Evolutionary conservation across 2,113 vertebrate species (phyloP), one percentile per base, ranked within the genome.

Genomic region (Dendrocopos noguchii): DNA sequence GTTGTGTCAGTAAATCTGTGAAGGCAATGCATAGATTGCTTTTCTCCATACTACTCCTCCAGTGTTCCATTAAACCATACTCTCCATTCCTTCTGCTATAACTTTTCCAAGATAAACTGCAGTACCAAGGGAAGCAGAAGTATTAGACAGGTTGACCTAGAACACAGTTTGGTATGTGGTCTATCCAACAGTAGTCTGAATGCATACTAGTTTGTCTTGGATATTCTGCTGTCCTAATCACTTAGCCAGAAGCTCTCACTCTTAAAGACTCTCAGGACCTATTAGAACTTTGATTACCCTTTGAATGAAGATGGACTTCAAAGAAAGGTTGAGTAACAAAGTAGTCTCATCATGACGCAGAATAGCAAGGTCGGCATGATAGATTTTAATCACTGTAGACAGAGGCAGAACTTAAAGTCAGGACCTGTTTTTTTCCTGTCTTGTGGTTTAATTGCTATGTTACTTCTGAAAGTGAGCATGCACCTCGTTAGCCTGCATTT

Each of bases 341-440:
- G 14, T 11, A 16, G 42, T 47, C 15, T 80, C 67, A 84, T 64
- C 60, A 36, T 85, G 64, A 59, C 65, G 42, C 63, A 20, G 78
- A 61, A 13, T 36, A 47, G 15, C 1, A 4, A 83, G 24, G 42
- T 79, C 74, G 90, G 3, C 63, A 47, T 75, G 50, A 39, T 1
- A 10, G 27, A 25, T 17, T 88, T 93, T 88, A 74, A 60, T 66
- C 52, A 21, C 65, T 73, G 50, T 50, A 53, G 50, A 20, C 20
- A 77, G 20, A 83, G 12, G 21, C 18, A 85, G 68, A 90, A 73
- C 17, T 82, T 88, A 20, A 80, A 94, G 80, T 83, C 64, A 39
- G 16, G 7, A 18, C 3, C 22, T 66, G 42, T 80, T 80, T 46
- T 70, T 52, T 34, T 46, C 55, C 31, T 88, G 39, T 6, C 2